A percentile compares a stretch with the other conserved stretches of the same genome.
These are phyloP conservation scores for Caenorhabditis sp. DNA, from an alignment of 2,888 invertebrate genomes.

Conservation along the genomic window DNA sequence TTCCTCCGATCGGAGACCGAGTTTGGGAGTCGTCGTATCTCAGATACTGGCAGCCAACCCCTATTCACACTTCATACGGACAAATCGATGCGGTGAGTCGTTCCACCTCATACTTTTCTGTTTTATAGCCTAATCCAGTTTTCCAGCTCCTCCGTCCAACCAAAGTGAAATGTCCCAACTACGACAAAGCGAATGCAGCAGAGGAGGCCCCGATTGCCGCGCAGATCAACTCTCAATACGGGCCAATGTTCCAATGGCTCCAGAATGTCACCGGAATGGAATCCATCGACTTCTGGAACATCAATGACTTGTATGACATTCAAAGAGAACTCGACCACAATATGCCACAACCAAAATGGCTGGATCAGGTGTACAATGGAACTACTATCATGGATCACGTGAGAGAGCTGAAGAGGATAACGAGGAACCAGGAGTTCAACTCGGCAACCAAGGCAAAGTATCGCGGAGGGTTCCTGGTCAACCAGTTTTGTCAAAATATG, in stretches of 20 bases:
- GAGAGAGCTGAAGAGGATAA: slow-evolving; percentile 61
- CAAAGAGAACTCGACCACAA: slow-evolving; percentile 64
- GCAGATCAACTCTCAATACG: slow-evolving; percentile 38
- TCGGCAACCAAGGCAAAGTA: slow-evolving; percentile 60
- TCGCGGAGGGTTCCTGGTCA: slow-evolving; percentile 53
- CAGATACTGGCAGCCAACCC: slow-evolving; percentile 62
- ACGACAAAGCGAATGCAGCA: slow-evolving; percentile 25
- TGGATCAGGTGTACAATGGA: slow-evolving; percentile 61
- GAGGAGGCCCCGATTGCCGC: slow-evolving; percentile 45
- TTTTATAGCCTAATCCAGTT: no score
- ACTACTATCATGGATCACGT: slow-evolving; percentile 64
- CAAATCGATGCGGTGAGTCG: slow-evolving; percentile 17
- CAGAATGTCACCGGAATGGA: slow-evolving; percentile 62
- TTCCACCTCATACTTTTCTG: background rate
- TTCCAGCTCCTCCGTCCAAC: slow-evolving; percentile 74
- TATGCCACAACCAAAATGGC: slow-evolving; percentile 65
- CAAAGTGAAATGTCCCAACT: slow-evolving; percentile 65
- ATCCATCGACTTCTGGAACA: slow-evolving; percentile 60
- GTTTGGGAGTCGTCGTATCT: slow-evolving; percentile 65
- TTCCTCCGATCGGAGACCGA: slow-evolving; percentile 83
- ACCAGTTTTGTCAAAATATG: slow-evolving; percentile 56
- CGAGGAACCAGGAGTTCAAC: slow-evolving; percentile 61
- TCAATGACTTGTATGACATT: slow-evolving; percentile 69
- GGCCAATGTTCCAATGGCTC: slow-evolving; percentile 56
- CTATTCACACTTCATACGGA: slow-evolving; percentile 44